Conservation (phyloP, 2,113 vertebrate genomes). For the Damaliscus lunatus region DNA sequence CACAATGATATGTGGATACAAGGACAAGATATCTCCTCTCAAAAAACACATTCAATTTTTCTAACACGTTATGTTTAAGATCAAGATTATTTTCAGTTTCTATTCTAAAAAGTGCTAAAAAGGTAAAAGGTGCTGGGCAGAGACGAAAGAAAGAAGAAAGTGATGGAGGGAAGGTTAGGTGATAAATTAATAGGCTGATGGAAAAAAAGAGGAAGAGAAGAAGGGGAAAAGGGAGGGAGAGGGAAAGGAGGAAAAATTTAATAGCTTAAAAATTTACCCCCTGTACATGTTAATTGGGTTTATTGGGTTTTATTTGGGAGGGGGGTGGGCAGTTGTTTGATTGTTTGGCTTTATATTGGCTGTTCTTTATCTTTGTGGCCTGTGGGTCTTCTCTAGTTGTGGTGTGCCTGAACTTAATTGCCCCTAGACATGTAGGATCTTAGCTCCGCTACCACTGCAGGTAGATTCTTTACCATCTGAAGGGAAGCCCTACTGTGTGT, state of each 20-base stretch:
- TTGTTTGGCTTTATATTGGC: not conserved
- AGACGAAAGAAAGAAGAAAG: not conserved
- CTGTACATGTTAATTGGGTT: not conserved
- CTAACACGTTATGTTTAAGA: not conserved
- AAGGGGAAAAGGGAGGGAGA: fast-evolving
- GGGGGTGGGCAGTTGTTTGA: not conserved
- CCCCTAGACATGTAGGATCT: not conserved
- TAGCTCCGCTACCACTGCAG: not conserved
- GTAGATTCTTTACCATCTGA: not conserved
- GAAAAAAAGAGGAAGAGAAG: too few relatives aligned
- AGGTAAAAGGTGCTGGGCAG: not conserved
- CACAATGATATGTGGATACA: not conserved
- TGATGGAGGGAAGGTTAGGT: not conserved
- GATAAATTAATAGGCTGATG: not conserved
- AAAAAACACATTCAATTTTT: slow-evolving; percentile 18
- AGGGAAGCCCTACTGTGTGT: not conserved
- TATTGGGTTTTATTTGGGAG: not conserved
- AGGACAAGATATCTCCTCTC: not conserved
- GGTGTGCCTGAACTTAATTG: not conserved
- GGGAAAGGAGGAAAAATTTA: not conserved
- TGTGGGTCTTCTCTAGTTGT: not conserved
- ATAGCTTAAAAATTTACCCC: not conserved
- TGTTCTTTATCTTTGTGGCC: not conserved
- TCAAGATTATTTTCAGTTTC: not conserved
- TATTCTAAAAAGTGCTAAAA: slow-evolving; percentile 21